phyloP scores from a whole-genome alignment of 2,797 vertebrate genomes.

The Acipenser transmontanus region DNA sequence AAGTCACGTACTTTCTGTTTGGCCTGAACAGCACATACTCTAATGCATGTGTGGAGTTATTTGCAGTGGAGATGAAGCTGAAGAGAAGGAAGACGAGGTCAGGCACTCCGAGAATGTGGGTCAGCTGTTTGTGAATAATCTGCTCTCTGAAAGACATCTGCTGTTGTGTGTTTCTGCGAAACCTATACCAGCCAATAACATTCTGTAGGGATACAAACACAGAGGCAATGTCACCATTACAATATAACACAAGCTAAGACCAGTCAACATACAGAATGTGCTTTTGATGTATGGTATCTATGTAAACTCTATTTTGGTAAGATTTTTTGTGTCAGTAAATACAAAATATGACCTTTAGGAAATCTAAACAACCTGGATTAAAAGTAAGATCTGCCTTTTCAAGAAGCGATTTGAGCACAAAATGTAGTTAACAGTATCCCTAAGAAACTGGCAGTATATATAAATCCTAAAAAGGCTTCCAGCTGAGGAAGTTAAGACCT shows the following conservation, averaged over 20 bases:
- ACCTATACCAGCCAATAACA: constrained; percentile 96
- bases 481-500: no score
- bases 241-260: neutral
- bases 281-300: no score
- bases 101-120: constrained; percentile 86
- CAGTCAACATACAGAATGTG: neutral
- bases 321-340: no score
- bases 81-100: constrained; percentile 98
- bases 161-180: constrained; percentile 92
- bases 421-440: no score
- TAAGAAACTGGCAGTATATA: no score
- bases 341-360: neutral
- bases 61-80: constrained; percentile 98
- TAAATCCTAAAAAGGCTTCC: no score
- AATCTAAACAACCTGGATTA: constrained; percentile 2
- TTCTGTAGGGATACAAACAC: constrained; percentile 57
- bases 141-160: constrained; percentile 98
- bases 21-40: constrained; percentile 97
- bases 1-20: constrained; percentile 71
- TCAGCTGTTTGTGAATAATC: constrained; percentile 94
- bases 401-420: no score
- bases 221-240: neutral
- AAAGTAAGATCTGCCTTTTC: neutral
- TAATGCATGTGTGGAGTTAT: constrained; percentile 94
- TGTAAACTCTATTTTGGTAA: no score